Evolutionary conservation across 2,888 invertebrate genomes (phyloP).

Genomic region (Druceiella hillmani): DNA sequence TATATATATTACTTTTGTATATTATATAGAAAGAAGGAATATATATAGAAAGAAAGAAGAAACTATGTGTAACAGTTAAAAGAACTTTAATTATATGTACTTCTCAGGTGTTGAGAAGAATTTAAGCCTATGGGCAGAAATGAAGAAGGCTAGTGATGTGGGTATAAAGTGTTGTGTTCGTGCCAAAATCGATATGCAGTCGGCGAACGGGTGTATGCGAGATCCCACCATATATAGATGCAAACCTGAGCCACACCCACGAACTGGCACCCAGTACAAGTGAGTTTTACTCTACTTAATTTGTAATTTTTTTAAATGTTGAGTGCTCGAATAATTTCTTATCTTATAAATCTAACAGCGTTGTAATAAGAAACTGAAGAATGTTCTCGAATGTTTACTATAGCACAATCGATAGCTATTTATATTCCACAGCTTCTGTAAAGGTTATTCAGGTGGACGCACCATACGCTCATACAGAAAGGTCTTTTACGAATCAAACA

Average conservation of each 20-base stretch:
- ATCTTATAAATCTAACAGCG: slow-evolving; percentile 9
- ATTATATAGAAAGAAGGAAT: too few relatives aligned
- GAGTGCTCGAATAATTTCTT: slow-evolving; percentile 5
- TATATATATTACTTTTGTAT: too few relatives aligned
- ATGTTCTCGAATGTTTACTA: too few relatives aligned
- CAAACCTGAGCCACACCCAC: slow-evolving; percentile 91
- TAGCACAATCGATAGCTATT: too few relatives aligned
- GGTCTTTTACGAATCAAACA: too few relatives aligned
- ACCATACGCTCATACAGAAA: too few relatives aligned
- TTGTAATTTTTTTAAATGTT: slow-evolving; percentile 2
- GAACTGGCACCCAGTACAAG: slow-evolving; percentile 94
- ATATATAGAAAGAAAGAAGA: neutral
- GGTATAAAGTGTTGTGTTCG: slow-evolving; percentile 92
- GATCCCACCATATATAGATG: slow-evolving; percentile 99
- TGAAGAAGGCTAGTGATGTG: slow-evolving; percentile 73
- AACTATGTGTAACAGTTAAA: neutral
- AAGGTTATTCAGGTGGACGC: too few relatives aligned
- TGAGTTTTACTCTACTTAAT: slow-evolving; percentile 49
- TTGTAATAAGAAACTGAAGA: too few relatives aligned
- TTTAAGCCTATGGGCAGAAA: slow-evolving; percentile 87
- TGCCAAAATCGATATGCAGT: slow-evolving; percentile 96
- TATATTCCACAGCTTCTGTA: too few relatives aligned
- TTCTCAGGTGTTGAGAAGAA: slow-evolving; percentile 75
- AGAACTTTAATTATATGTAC: neutral
- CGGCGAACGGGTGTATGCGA: slow-evolving; percentile 92